Conservation (phyloP, 2,797 vertebrate genomes). For the Arctocebus calabarensis region DNA sequence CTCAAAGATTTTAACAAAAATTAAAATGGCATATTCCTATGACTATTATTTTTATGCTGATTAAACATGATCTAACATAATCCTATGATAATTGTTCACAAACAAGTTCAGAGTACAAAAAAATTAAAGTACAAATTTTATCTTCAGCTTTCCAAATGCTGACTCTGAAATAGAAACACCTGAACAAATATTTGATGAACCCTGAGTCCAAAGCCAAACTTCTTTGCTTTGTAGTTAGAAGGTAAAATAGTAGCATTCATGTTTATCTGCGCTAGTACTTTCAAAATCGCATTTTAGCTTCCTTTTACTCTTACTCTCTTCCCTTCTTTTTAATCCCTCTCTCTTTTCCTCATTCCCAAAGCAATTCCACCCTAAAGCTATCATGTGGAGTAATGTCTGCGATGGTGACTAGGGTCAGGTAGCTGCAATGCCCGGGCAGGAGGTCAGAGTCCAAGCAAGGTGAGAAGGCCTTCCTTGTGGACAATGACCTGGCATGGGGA, state of each 20-base stretch:
- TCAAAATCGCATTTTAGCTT: background rate
- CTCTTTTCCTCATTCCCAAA: background rate
- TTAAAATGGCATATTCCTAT: background rate
- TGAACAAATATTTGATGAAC: conserved; percentile 38
- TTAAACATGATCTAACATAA: background rate
- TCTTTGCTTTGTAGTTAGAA: background rate
- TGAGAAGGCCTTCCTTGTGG: background rate
- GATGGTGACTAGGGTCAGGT: fast-evolving
- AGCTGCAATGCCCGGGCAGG: background rate
- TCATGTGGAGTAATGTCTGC: background rate
- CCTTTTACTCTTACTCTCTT: background rate
- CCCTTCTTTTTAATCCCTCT: background rate
- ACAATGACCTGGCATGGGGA: background rate
- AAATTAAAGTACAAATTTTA: background rate
- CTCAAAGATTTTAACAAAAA: background rate
- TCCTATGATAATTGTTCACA: conserved; percentile 12
- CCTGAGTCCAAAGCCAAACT: background rate
- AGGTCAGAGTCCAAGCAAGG: background rate
- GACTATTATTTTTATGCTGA: background rate
- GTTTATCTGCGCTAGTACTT: background rate
- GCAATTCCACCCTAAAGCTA: background rate
- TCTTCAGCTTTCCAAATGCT: background rate
- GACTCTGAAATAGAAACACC: background rate
- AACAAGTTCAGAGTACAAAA: conserved; percentile 8
- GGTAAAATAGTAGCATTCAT: background rate